Conservation (phyloP, 2,888 invertebrate genomes). For the Axea sp. region DNA sequence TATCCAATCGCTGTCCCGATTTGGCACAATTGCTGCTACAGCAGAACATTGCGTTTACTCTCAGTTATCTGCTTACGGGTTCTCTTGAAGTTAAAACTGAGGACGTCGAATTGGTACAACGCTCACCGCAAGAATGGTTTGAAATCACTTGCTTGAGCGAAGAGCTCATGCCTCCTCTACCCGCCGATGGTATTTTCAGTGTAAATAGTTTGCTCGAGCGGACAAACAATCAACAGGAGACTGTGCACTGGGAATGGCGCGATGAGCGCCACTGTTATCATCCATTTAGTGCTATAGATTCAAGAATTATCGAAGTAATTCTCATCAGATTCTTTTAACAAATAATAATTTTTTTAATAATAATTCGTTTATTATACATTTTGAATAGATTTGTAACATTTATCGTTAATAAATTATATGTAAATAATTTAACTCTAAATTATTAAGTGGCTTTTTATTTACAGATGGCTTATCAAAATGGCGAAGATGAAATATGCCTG, state of each 20-base stretch:
- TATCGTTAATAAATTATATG: too few species aligned
- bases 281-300: slow-evolving; percentile 95
- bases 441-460: background rate
- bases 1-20: slow-evolving; percentile 97
- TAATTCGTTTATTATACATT: too few species aligned
- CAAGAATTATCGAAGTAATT: slow-evolving; percentile 92
- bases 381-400: too few species aligned
- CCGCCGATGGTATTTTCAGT: slow-evolving; percentile 96
- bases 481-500: slow-evolving; percentile 97
- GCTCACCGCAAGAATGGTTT: slow-evolving; percentile 97
- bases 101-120: slow-evolving; percentile 91
- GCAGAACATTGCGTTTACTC: slow-evolving; percentile 97
- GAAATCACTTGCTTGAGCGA: slow-evolving; percentile 98
- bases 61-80: slow-evolving; percentile 96
- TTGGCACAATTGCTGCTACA: slow-evolving; percentile 94
- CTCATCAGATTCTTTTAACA: too few species aligned
- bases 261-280: slow-evolving; percentile 96
- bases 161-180: slow-evolving; percentile 97
- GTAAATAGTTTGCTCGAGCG: slow-evolving; percentile 93
- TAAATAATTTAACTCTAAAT: too few species aligned
- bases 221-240: slow-evolving; percentile 85
- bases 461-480: slow-evolving; percentile 91
- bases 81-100: slow-evolving; percentile 83
- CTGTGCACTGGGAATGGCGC: slow-evolving; percentile 98
- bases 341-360: background rate